A percentile compares a stretch with the other conserved stretches of the same genome.
Conservation (phyloP, 2,113 vertebrate genomes). For the Pardalotus punctatus region DNA sequence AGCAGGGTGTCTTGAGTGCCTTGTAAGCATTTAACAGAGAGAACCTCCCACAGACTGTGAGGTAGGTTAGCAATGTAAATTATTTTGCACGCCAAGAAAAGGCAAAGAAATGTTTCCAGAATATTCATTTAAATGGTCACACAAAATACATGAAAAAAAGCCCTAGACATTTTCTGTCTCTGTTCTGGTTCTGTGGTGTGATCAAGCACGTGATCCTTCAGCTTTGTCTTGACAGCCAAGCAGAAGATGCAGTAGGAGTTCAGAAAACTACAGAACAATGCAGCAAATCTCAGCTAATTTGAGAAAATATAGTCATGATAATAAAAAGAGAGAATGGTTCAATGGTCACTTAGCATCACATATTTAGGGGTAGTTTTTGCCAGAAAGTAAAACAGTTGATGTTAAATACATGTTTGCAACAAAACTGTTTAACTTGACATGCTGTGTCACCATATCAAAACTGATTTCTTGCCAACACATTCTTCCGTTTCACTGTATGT, state of each 20-base stretch:
- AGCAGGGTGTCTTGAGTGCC: neutral
- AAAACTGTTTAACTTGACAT: neutral
- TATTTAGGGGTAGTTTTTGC: neutral
- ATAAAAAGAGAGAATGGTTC: neutral
- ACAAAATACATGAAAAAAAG: neutral
- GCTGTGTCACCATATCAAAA: neutral
- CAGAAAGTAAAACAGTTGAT: neutral
- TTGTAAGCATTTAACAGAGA: neutral
- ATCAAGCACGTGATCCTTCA: neutral
- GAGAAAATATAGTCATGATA: neutral
- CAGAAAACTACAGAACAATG: neutral
- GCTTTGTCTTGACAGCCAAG: neutral
- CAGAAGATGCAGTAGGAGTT: neutral
- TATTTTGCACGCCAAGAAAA: neutral
- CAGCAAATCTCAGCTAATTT: neutral
- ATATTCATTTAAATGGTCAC: neutral
- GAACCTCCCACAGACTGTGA: neutral
- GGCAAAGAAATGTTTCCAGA: neutral
- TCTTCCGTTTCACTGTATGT: neutral
- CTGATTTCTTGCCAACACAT: neutral
- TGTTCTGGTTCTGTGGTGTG: neutral
- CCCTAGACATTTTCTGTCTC: neutral
- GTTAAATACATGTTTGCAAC: neutral
- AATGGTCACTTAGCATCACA: neutral
- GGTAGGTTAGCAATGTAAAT: neutral